Conservation (phyloP, 2,113 vertebrate genomes). For the Nannobrachium achirus region DNA sequence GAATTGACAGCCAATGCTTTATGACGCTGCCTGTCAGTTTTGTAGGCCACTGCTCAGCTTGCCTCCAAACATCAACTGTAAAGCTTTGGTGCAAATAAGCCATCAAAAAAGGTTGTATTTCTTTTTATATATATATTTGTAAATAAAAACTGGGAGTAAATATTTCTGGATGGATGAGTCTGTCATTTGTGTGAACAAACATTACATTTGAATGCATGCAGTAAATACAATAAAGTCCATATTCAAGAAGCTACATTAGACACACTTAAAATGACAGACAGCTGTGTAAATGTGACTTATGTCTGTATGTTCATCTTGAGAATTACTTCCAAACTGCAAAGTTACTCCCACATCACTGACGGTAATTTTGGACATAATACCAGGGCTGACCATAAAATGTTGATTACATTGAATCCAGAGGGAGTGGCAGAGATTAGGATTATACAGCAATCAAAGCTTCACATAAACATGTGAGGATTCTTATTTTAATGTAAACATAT, state of each 20-base stretch:
- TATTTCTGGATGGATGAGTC: neutral
- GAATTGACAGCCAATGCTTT: conserved; percentile 85
- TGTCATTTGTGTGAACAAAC: neutral
- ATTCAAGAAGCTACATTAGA: too few relatives aligned
- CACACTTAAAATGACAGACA: too few relatives aligned
- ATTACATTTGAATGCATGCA: neutral
- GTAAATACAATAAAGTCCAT: too few relatives aligned
- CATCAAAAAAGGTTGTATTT: neutral
- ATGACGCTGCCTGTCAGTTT: conserved; percentile 83
- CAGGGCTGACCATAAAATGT: too few relatives aligned
- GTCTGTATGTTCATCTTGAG: neutral
- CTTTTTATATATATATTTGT: neutral
- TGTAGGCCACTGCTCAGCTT: conserved; percentile 83
- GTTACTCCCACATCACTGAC: too few relatives aligned
- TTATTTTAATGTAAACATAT: too few relatives aligned
- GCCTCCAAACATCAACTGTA: conserved; percentile 35
- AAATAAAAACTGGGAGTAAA: neutral
- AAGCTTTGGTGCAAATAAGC: neutral
- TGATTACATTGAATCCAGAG: too few relatives aligned
- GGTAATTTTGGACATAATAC: too few relatives aligned
- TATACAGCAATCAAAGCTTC: too few relatives aligned
- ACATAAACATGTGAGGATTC: too few relatives aligned
- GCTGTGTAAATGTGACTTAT: neutral
- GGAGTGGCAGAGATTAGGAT: too few relatives aligned
- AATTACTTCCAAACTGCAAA: neutral